phyloP scores from a whole-genome alignment of 2,113 vertebrate species.

The Shinisaurus crocodilurus region DNA sequence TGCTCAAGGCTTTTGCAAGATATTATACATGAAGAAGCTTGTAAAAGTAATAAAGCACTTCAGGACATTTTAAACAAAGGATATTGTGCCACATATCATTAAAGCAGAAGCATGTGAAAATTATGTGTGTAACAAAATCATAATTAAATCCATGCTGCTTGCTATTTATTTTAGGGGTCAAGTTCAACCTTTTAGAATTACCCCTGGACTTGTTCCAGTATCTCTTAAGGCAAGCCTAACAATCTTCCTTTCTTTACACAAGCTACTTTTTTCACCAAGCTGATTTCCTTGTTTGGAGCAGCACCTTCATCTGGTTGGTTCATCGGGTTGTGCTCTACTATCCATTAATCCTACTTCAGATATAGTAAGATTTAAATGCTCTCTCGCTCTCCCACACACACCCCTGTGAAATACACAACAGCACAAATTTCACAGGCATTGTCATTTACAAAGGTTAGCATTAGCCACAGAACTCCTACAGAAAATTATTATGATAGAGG shows the following conservation, averaged over 20 bases:
- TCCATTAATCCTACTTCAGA: neutral
- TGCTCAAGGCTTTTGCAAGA: neutral
- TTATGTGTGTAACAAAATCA: neutral
- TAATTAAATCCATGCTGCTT: neutral
- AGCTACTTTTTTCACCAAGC: neutral
- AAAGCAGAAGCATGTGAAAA: neutral
- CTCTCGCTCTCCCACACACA: neutral
- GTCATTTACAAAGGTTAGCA: neutral
- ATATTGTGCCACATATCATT: neutral
- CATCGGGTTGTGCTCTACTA: neutral
- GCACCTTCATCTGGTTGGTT: neutral
- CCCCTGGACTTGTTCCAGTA: neutral
- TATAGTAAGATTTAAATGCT: neutral
- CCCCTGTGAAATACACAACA: neutral
- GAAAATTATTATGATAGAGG: neutral
- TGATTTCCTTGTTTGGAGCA: neutral
- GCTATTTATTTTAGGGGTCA: neutral
- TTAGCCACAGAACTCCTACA: neutral
- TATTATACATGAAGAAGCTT: neutral
- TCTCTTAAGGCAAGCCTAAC: neutral
- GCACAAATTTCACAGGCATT: neutral
- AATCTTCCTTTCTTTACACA: neutral
- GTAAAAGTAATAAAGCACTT: neutral
- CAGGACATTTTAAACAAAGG: neutral
- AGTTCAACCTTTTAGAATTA: slow-evolving; percentile 10